Evolutionary conservation across 2,888 invertebrate species (phyloP), one percentile per base, ranked within the genome.

Genomic region (Drosophila trichaetosa): DNA sequence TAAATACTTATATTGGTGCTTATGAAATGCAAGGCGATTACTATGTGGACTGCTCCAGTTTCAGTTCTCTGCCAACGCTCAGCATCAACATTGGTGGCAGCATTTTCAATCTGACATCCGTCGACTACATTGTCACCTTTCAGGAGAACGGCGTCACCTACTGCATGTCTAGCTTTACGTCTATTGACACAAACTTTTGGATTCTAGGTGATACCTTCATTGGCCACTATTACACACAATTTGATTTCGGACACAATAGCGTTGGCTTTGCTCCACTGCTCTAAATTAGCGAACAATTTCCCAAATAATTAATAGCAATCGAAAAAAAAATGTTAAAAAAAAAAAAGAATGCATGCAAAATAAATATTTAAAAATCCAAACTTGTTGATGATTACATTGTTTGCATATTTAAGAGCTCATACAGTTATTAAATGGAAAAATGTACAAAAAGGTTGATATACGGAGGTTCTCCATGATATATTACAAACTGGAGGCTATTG

Each of bases 121-220:
- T 94, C 64, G 98, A 98, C 93, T 99, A 99, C 93, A 94, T 99
- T 82, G 71, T 49, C 58, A 59, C 16, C 31, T 71, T 72, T 40
- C 27, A 29, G 8, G 77, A 82, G 2, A 48, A 95, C 92, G 94
- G 96, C 89, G 94, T 96, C 38, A 57, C 53, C 36, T 69, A 27
- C 67, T 99, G 99, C 91, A 94, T 99, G 87, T 97, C 97, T 86
- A 99, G 98, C 67, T 99, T 99, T 94, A 97, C 59, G 95, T 98
- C 65, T 4, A 91, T 98, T 98, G 94, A 96, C 97, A 83, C 80
- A 5, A 75, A 80, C 18, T 94, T 99, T 87, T 99, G 99, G 99
- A 99, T 99, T 93, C 94, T 99, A 75, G 99, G 99, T 71, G 99
- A 99, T 94, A 97, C 98, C 79, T 99, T 99, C 94, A 97, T 99